Evolutionary conservation across 2,797 vertebrate species (phyloP).

Genomic region (Muraenolepis orangiensis): DNA sequence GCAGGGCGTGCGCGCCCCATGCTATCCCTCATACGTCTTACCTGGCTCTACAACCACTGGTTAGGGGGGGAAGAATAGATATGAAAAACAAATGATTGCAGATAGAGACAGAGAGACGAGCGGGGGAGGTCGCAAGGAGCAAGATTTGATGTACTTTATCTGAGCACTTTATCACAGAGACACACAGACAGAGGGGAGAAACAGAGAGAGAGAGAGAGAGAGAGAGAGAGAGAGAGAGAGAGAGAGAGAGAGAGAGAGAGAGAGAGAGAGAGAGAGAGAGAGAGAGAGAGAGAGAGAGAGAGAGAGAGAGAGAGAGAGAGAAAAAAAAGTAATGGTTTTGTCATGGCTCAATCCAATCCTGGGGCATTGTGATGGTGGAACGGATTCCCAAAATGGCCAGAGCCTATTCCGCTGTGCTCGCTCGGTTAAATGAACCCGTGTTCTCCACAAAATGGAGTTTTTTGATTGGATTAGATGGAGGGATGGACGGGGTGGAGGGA

Average conservation of each 20-base stretch:
- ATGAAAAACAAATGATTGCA: constrained; percentile 60
- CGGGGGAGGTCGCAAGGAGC: not conserved
- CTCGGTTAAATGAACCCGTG: constrained; percentile 20
- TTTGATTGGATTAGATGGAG: not conserved
- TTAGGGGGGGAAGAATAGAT: constrained; percentile 25
- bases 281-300: constrained; percentile 27
- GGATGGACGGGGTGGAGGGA: not conserved
- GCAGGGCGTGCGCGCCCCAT: constrained; percentile 23
- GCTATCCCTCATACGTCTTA: constrained; percentile 52
- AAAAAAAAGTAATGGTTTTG: constrained; percentile 38
- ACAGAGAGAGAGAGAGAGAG: constrained; percentile 43
- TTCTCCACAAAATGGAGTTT: not conserved
- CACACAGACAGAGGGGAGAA: constrained; percentile 44
- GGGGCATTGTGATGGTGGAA: constrained; percentile 24
- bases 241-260: constrained; percentile 23
- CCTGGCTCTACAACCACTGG: constrained; percentile 37
- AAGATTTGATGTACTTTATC: constrained; percentile 36
- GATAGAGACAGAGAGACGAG: constrained; percentile 3
- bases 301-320: constrained; percentile 7
- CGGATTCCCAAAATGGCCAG: constrained; percentile 34
- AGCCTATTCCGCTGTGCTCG: constrained; percentile 7
- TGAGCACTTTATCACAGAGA: constrained; percentile 39
- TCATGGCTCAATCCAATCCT: constrained; percentile 48
- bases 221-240: constrained; percentile 25
- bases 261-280: constrained; percentile 12